These are phyloP conservation scores for Illadopsis cleaveri DNA, from an alignment of 2,113 vertebrate species.

Conservation along the genomic window DNA sequence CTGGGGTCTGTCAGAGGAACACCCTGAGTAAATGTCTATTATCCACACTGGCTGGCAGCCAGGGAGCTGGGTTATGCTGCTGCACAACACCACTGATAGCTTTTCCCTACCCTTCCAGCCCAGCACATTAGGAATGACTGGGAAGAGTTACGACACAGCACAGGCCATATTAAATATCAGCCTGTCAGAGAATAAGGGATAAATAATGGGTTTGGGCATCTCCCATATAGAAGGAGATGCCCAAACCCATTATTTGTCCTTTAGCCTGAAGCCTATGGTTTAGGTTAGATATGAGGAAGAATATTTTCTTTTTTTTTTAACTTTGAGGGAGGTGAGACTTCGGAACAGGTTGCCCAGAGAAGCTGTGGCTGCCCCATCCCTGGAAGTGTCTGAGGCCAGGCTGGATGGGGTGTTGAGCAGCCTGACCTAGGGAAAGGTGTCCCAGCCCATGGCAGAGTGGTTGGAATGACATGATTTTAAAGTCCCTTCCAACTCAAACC, in stretches of 20 bases:
- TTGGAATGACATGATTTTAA: not conserved
- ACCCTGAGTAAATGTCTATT: not conserved
- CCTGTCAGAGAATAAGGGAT: not conserved
- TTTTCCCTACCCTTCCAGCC: not conserved
- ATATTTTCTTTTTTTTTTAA: too few species aligned
- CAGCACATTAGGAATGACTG: not conserved
- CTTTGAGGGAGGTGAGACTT: not conserved
- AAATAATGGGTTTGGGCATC: not conserved
- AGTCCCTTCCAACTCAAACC: not conserved
- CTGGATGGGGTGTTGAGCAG: not conserved
- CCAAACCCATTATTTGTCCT: not conserved
- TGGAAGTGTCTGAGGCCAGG: not conserved
- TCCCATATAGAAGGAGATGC: not conserved
- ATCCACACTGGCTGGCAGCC: not conserved
- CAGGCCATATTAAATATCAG: not conserved
- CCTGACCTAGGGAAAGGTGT: not conserved
- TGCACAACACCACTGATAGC: not conserved
- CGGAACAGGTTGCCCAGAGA: not conserved
- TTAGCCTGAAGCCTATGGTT: not conserved
- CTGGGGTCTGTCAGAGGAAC: constrained; percentile 3
- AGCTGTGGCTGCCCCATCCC: not conserved
- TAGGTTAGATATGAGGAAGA: not conserved
- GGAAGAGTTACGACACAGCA: not conserved
- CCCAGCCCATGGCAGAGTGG: not conserved
- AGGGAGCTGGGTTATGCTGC: not conserved